Percentiles rank a stretch among this genome's conserved stretches.
These are phyloP conservation scores for Colistium nudipinnis DNA, from an alignment of 2,113 vertebrate species.

Conservation along the genomic window DNA sequence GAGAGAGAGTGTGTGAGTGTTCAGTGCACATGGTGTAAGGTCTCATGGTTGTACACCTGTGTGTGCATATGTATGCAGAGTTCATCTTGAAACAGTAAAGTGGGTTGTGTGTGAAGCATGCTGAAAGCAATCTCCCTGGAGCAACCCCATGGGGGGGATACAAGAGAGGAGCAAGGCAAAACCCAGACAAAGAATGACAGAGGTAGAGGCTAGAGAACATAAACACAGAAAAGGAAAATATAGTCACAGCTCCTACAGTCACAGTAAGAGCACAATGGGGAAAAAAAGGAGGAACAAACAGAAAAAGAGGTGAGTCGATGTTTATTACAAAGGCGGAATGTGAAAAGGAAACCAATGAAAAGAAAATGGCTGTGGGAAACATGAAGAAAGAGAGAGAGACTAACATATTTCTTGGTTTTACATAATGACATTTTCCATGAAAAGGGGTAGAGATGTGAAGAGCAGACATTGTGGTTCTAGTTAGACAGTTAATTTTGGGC, in stretches of 20 bases:
- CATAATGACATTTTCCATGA: not conserved
- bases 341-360: constrained; percentile 3
- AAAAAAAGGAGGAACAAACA: not conserved
- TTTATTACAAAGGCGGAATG: not conserved
- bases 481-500: too few relatives aligned
- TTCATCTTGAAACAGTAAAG: constrained; percentile 34
- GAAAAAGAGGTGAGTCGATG: not conserved
- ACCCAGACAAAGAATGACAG: not conserved
- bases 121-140: constrained; percentile 37
- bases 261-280: not conserved
- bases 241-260: not conserved
- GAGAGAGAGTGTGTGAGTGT: constrained; percentile 1
- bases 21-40: not conserved
- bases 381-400: constrained; percentile 11
- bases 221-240: not conserved
- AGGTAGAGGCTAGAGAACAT: not conserved
- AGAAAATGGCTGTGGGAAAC: not conserved
- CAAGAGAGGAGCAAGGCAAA: not conserved
- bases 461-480: not conserved
- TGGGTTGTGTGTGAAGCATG: constrained; percentile 32
- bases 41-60: not conserved
- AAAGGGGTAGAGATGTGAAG: not conserved
- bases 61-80: constrained; percentile 3
- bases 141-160: constrained; percentile 29
- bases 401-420: not conserved